Conservation (phyloP, 1,140 invertebrate genomes). For the Ceratoteleas bidentatus region DNA sequence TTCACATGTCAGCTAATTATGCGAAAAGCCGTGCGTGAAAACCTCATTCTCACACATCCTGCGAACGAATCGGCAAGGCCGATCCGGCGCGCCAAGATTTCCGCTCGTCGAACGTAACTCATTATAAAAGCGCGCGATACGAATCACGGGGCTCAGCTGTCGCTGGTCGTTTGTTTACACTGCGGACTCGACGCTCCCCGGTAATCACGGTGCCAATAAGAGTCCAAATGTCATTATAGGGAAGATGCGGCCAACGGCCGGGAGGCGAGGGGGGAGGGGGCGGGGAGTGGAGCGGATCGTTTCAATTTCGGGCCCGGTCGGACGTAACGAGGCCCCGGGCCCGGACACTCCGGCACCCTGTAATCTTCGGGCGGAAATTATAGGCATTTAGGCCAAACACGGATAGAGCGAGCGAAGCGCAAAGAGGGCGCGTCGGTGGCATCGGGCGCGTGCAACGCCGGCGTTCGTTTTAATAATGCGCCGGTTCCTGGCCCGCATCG, state of each 20-base stretch:
- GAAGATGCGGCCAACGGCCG: too few relatives aligned
- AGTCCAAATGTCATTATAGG: slow-evolving; percentile 72
- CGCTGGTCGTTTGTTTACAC: slow-evolving; percentile 72
- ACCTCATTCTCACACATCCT: slow-evolving; percentile 62
- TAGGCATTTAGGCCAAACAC: slow-evolving; percentile 79
- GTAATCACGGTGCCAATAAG: slow-evolving; percentile 68
- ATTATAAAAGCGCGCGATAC: slow-evolving; percentile 48
- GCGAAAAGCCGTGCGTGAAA: slow-evolving; percentile 43
- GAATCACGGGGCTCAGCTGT: slow-evolving; percentile 55
- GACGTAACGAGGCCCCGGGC: too few relatives aligned
- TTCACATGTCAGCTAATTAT: slow-evolving; percentile 55
- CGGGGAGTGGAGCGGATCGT: too few relatives aligned
- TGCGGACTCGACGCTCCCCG: slow-evolving; percentile 61
- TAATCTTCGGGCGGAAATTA: slow-evolving; percentile 79
- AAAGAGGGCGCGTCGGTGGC: slow-evolving; percentile 75
- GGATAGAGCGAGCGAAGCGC: slow-evolving; percentile 76
- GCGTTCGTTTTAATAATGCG: slow-evolving; percentile 68
- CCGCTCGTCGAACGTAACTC: slow-evolving; percentile 45
- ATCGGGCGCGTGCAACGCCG: slow-evolving; percentile 73
- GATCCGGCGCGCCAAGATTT: slow-evolving; percentile 47
- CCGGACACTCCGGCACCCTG: slow-evolving; percentile 70
- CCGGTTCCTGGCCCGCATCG: slow-evolving; percentile 35
- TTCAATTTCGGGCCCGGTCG: too few relatives aligned
- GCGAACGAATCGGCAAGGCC: slow-evolving; percentile 45
- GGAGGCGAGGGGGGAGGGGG: too few relatives aligned